Percentiles rank a stretch among this genome's conserved stretches.
Evolutionary conservation across 1,140 invertebrate species (phyloP).

Genomic region (Piezodorus guildinii): DNA sequence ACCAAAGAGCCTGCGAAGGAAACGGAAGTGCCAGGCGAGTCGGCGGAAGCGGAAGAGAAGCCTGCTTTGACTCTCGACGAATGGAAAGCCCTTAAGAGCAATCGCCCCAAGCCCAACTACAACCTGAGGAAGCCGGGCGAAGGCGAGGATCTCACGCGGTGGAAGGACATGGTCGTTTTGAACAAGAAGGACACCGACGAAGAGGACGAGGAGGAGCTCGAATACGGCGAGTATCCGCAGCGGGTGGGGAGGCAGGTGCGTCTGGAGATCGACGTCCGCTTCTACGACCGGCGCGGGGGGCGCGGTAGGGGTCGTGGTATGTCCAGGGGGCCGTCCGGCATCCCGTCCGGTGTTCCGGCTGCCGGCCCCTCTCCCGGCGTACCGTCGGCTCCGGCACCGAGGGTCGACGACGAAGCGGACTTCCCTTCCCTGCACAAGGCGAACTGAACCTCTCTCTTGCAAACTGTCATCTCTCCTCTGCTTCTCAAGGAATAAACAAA

Average conservation of each 20-base stretch:
- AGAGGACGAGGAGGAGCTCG: slow-evolving; percentile 1
- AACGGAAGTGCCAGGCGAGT: background rate
- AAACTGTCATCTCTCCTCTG: too few relatives aligned
- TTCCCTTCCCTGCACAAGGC: too few relatives aligned
- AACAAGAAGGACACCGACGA: slow-evolving; percentile 61
- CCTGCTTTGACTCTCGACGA: slow-evolving; percentile 58
- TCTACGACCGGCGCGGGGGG: slow-evolving; percentile 52
- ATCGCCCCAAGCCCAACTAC: slow-evolving; percentile 61
- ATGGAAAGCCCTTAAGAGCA: slow-evolving; percentile 67
- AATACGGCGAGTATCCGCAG: slow-evolving; percentile 5
- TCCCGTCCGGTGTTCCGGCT: too few relatives aligned
- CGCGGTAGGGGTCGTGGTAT: slow-evolving; percentile 30
- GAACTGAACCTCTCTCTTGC: too few relatives aligned
- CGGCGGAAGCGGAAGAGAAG: slow-evolving; percentile 28
- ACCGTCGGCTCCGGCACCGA: too few relatives aligned
- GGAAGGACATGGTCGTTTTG: slow-evolving; percentile 80
- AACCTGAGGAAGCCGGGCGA: slow-evolving; percentile 84
- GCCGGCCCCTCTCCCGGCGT: too few relatives aligned
- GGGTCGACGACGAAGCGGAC: too few relatives aligned
- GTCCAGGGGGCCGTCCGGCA: too few relatives aligned
- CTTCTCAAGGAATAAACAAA: too few relatives aligned
- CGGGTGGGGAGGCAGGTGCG: slow-evolving; percentile 49
- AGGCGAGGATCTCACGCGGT: slow-evolving; percentile 76
- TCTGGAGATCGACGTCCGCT: slow-evolving; percentile 79
- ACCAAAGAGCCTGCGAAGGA: background rate